phyloP scores from a whole-genome alignment of 2,113 vertebrate genomes.

The Quiscalus mexicanus region DNA sequence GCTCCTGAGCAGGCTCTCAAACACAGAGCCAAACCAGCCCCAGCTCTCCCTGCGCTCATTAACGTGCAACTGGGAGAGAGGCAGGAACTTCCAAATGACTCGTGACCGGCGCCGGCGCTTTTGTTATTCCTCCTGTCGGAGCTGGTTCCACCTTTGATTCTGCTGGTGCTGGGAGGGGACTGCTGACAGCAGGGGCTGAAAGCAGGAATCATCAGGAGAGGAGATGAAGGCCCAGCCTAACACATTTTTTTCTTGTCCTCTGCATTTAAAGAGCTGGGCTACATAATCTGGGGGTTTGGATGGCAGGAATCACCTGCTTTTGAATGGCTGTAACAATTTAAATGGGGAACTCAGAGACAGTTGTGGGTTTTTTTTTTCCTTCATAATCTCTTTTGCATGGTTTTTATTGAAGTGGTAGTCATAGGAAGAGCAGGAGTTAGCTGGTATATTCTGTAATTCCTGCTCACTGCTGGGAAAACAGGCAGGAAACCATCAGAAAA shows the following conservation, averaged over 20 bases:
- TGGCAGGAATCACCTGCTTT: not conserved
- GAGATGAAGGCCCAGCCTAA: conserved; percentile 30
- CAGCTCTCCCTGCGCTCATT: conserved; percentile 17
- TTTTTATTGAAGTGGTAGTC: not conserved
- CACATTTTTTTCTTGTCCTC: not conserved
- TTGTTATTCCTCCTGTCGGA: not conserved
- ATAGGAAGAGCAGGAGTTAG: not conserved
- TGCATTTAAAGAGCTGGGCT: conserved; percentile 27
- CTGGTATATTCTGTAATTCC: not conserved
- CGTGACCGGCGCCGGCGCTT: not conserved
- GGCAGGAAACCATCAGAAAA: not conserved
- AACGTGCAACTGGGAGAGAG: conserved; percentile 24
- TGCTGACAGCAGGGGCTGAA: conserved; percentile 38
- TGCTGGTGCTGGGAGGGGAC: conserved; percentile 11
- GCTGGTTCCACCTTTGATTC: conserved; percentile 48
- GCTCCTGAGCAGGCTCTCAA: not conserved
- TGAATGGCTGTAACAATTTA: not conserved
- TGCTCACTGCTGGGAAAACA: not conserved
- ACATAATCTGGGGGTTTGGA: not conserved
- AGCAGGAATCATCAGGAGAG: not conserved
- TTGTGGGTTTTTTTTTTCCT: not conserved
- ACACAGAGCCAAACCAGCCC: not conserved
- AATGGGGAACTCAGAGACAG: not conserved
- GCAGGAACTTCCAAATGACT: conserved; percentile 66
- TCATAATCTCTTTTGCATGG: not conserved